Base-by-base conservation (phyloP, 1,140 invertebrate genomes). In the Drosophila ficusphila region DNA sequence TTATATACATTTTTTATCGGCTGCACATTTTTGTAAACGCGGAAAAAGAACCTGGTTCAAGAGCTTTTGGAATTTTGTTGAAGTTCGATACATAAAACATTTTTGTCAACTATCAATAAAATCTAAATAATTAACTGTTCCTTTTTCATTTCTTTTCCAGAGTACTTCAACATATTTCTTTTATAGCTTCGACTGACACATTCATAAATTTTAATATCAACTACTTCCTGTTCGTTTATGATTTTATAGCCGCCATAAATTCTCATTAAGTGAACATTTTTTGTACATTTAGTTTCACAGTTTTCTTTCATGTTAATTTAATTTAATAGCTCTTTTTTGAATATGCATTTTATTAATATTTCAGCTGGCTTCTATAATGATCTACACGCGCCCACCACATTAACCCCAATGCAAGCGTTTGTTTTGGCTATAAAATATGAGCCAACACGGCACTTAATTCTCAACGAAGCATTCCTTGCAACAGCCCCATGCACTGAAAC, bases 311-410 rank as follows among this genome's bases (percentile, higher is more conserved):
- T 39, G 68, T 72, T 41, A 8, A 52, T 47, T 39, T 44, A 54
- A 71, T 71, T 61, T 61, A 33, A 39, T 61, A 38, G 11, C 18
- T 53, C n/a, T 14, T 46, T 31, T 38, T 25, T 33, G 39, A 44
- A 41, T 25, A 9, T 56, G 44, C 51, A 51, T 38, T 67, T 78
- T 73, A 62, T 61, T 61, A 61, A 64, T n/a, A 47, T 73, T 68
- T 70, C 21, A 33, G 54, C 25, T 41, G 41, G 27, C 34, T 62
- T 42, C 31, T 56, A 21, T 69, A 69, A 69, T 47, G 46, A 73
- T 73, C 39, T 41, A 73, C 70, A 74, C 69, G 58, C 79, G 81
- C 79, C 81, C 60, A 71, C 44, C 51, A 48, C 81, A 85, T 85
- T 85, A 85, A 81, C 76, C 79, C 76, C 79, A 73, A 81, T 74